A percentile compares a stretch with the other conserved stretches of the same genome.
phyloP scores from a whole-genome alignment of 2,113 vertebrate genomes.

The Cyrtonyx montezumae region DNA sequence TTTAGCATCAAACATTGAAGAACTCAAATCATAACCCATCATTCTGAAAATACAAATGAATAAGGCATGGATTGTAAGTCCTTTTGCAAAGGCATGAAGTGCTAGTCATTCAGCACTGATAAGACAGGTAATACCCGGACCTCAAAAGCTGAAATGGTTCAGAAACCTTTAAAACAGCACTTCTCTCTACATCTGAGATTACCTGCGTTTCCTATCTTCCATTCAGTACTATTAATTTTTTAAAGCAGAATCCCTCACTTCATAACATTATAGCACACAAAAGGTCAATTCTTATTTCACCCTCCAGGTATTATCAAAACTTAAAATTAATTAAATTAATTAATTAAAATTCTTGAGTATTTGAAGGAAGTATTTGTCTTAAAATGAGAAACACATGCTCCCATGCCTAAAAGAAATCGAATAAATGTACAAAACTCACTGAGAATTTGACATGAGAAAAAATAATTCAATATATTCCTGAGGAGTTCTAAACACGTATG shows the following conservation, averaged over 20 bases:
- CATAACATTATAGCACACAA: background rate
- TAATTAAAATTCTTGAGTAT: background rate
- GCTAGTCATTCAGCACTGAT: constrained; percentile 39
- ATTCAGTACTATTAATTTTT: background rate
- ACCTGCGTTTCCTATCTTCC: background rate
- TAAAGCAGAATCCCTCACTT: background rate
- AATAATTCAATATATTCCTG: background rate
- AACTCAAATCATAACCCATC: constrained; percentile 24
- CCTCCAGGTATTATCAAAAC: background rate
- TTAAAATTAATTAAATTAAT: background rate
- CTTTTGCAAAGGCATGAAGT: constrained; percentile 20
- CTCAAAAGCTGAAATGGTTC: constrained; percentile 28
- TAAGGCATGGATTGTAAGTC: constrained; percentile 1
- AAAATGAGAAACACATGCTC: background rate
- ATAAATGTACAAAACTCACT: background rate
- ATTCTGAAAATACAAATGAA: constrained; percentile 32
- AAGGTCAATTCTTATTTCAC: background rate
- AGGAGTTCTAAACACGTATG: background rate
- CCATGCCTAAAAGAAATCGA: background rate
- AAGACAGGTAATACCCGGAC: background rate
- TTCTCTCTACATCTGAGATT: background rate
- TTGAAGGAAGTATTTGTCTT: background rate
- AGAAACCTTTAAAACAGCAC: constrained; percentile 27
- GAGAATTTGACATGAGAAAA: background rate
- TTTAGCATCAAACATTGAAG: background rate